Evolutionary conservation across 2,888 invertebrate genomes (phyloP), one percentile per base, ranked within the genome.

Genomic region (Netelia fuscicornis): DNA sequence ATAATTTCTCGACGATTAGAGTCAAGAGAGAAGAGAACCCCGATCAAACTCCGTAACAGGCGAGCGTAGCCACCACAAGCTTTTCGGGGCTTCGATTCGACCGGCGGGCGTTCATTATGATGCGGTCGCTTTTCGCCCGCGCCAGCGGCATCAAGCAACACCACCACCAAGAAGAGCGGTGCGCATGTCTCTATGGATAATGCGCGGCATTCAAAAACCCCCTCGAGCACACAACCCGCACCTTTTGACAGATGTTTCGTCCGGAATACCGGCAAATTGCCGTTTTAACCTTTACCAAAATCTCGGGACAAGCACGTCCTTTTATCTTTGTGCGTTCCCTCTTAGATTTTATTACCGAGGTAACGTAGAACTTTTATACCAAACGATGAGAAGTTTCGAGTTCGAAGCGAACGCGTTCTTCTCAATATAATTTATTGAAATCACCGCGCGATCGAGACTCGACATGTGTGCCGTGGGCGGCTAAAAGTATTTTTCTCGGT

Each of bases 1-100:
- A 90, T 93, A 93, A 93, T 93, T 91, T 91, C 87, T 87, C 90
- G 90, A 89, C 91, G 90, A 92, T 92, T 91, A 92, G 89, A 91
- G 87, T 79, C 80, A 75, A 80, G 87, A 87, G 81, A 60, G 58
- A 68, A 52, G 48, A 64, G 86, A 91, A 87, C 88, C 84, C 77
- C 86, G 89, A 90, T 90, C 90, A 90, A 89, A 81, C 71, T 88
- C 83, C 84, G 62, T 83, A 87, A 88, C 89, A 81, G 86, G 85
- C 86, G 68, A 71, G 78, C 30, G 30, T 30, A 30, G 5, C 30
- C 30, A 30, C 30, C 77, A 87, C 88, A 65, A 84, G 85, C 67
- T 48, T 75, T 81, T 54, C 68, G 68, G 56, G 48, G 44, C 71
- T 75, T 72, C 72, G 85, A 83, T 84, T 87, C 82, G 79, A 87